Evolutionary conservation across 1,140 invertebrate species (phyloP), one percentile per base, ranked within the genome.

Genomic region (Lepidurus apus): DNA sequence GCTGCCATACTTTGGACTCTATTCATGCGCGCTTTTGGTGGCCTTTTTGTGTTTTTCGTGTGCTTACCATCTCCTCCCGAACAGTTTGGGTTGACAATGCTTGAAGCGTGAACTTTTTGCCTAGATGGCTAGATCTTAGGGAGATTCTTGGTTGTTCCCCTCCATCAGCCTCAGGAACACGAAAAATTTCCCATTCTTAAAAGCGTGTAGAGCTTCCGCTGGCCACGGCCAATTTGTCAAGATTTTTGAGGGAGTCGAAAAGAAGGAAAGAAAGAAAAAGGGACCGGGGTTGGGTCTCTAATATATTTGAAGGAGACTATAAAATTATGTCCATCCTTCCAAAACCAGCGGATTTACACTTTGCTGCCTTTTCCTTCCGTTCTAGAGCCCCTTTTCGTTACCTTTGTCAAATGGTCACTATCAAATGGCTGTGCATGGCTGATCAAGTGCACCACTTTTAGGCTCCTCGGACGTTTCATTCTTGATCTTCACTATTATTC

Each of bases 341-440:
- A 65, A 65, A 65, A 65, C 53, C 53, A 65, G 13, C 53, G 53
- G 53, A 65, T 65, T 65, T 65, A 65, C 53, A 65, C 53, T 65
- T 65, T 65, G 53, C 53, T 65, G 53, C 53, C 53, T 65, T 65
- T 65, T 65, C 53, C 53, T 65, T 65, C 53, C 53, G 53, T 17
- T 65, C 17, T 4, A 21, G 17, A 21, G 21, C 17, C 53, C 21
- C 21, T 65, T 17, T 21, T 7, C 6, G 17, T 65, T 65, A 7
- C 53, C 3, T 7, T 6, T 6, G 13, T 13, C 45, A 47, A 7
- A 21, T 7, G 13, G 21, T 13, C 6, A 65, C 8, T 7, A 65
- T n/a, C 17, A 65, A 65, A 65, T 65, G 9, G 53, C 53, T 21
- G 17, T 65, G 53, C 53, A 65, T 65, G 53, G 13, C 53, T 65